Evolutionary conservation across 2,888 invertebrate genomes (phyloP).

Genomic region (Scrobipalpa costella): DNA sequence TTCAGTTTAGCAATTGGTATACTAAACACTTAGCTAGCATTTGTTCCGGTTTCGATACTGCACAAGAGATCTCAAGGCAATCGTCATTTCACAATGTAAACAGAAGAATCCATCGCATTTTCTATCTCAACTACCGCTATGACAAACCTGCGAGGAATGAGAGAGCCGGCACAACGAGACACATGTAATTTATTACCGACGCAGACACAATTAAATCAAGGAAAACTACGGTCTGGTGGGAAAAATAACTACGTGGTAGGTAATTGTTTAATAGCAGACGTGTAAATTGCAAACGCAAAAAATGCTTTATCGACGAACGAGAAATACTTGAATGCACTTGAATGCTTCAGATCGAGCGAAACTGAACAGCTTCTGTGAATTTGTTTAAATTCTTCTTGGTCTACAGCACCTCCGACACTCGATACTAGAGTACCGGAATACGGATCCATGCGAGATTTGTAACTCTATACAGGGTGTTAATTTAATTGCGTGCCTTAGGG

Average conservation of each 20-base stretch:
- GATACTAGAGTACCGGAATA: neutral
- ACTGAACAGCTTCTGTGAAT: conserved; percentile 6
- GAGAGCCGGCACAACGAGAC: conserved; percentile 18
- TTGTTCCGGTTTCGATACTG: too few species aligned
- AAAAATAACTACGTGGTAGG: conserved; percentile 25
- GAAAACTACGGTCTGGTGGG: conserved; percentile 26
- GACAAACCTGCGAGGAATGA: conserved; percentile 16
- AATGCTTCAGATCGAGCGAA: neutral
- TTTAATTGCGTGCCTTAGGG: too few species aligned
- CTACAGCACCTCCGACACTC: neutral
- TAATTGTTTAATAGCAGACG: conserved; percentile 27
- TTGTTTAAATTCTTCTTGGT: conserved; percentile 8
- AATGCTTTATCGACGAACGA: conserved; percentile 22
- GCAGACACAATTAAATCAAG: conserved; percentile 22
- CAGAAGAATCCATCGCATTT: conserved; percentile 11
- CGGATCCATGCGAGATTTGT: too few species aligned
- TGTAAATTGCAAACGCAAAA: conserved; percentile 24
- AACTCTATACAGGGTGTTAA: too few species aligned
- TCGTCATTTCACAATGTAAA: conserved; percentile 8
- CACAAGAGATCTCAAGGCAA: neutral
- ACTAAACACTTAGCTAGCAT: too few species aligned
- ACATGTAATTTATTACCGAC: conserved; percentile 18
- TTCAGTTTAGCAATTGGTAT: too few species aligned
- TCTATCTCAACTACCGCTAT: conserved; percentile 8
- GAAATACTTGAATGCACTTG: neutral